Conservation (phyloP, 92 coral and sea anemone genomes). For the Zoanthus sociatus region DNA sequence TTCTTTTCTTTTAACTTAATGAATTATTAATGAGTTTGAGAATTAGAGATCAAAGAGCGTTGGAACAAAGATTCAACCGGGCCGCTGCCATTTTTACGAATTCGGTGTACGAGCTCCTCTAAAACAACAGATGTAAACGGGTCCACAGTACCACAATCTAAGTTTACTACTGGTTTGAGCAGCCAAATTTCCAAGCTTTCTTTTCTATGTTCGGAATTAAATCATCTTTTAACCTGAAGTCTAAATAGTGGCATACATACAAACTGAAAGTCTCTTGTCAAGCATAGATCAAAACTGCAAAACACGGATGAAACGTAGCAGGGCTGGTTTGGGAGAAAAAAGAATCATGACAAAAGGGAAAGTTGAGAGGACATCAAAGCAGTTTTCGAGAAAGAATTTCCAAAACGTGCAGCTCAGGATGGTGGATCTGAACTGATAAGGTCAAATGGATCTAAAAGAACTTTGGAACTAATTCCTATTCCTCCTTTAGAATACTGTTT, state of each 20-base stretch:
- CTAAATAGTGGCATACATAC: too few species aligned
- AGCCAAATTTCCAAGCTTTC: too few species aligned
- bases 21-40: too few species aligned
- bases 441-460: conserved; percentile 31
- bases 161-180: too few species aligned
- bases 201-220: too few species aligned
- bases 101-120: not conserved
- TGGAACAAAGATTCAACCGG: conserved; percentile 6
- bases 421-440: conserved; percentile 54
- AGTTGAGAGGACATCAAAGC: conserved; percentile 33
- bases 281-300: conserved; percentile 45
- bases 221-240: too few species aligned
- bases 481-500: conserved; percentile 57
- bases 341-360: conserved; percentile 51
- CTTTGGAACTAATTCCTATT: conserved; percentile 30
- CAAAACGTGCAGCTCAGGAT: conserved; percentile 40
- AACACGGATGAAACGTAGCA: conserved; percentile 23
- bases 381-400: conserved; percentile 37
- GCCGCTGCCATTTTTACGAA: conserved; percentile 4
- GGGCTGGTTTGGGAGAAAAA: conserved; percentile 66
- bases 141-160: too few species aligned
- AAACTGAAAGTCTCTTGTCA: not conserved
- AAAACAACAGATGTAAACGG: too few species aligned
- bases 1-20: not conserved
- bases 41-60: not conserved